phyloP scores from a whole-genome alignment of 2,888 invertebrate species.

The Netelia fuscicornis region DNA sequence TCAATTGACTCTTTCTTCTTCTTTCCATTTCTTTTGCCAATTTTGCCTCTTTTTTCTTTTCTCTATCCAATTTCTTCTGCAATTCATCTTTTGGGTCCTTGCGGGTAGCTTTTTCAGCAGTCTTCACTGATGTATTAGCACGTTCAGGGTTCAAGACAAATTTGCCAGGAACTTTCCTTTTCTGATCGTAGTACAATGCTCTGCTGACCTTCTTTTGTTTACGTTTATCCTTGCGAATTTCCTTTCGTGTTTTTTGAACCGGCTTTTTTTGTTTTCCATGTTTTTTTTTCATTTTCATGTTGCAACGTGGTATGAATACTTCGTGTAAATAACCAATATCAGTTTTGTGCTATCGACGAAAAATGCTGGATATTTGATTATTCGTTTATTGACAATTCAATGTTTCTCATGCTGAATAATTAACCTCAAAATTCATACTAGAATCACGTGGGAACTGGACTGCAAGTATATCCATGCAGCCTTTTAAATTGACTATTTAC shows the following conservation, averaged over 20 bases:
- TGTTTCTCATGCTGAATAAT: not conserved
- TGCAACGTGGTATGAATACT: not conserved
- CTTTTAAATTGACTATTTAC: not conserved
- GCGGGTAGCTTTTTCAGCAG: slow-evolving; percentile 35
- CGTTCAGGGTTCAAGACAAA: slow-evolving; percentile 78
- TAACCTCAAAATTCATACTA: slow-evolving; percentile 13
- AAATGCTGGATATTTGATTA: not conserved
- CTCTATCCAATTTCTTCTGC: slow-evolving; percentile 40
- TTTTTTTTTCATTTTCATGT: slow-evolving; percentile 64
- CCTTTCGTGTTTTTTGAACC: slow-evolving; percentile 87
- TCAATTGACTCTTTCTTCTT: slow-evolving; percentile 88
- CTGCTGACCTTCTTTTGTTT: slow-evolving; percentile 89
- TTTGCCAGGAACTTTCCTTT: slow-evolving; percentile 78
- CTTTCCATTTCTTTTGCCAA: slow-evolving; percentile 82
- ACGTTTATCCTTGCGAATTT: slow-evolving; percentile 90
- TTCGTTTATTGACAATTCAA: slow-evolving; percentile 2
- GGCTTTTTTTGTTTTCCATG: slow-evolving; percentile 68
- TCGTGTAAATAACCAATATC: not conserved
- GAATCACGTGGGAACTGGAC: not conserved
- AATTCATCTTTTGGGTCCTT: slow-evolving; percentile 26
- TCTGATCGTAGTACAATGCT: slow-evolving; percentile 85
- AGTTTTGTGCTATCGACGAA: not conserved
- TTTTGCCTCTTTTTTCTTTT: slow-evolving; percentile 86
- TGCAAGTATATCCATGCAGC: not conserved
- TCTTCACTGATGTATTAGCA: slow-evolving; percentile 71